Conservation (phyloP, 2,113 vertebrate species). For the Egretta garzetta region DNA sequence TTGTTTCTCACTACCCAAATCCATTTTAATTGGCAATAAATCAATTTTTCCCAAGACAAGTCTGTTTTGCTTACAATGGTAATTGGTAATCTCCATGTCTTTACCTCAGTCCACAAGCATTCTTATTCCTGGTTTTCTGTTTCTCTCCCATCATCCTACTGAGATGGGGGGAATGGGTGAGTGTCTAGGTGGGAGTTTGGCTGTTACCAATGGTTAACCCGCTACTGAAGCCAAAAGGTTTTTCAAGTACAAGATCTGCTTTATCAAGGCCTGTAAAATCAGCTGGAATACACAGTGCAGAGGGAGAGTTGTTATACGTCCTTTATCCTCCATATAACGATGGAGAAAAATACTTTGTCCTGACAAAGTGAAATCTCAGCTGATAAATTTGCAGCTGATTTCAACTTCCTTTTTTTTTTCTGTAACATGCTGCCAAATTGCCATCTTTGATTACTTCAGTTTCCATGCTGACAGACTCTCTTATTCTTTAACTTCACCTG, state of each 20-base stretch:
- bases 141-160: neutral
- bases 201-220: neutral
- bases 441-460: neutral
- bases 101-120: neutral
- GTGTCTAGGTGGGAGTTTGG: neutral
- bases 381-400: neutral
- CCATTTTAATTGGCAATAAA: neutral
- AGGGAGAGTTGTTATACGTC: neutral
- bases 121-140: neutral
- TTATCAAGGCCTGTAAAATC: neutral
- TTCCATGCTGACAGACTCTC: neutral
- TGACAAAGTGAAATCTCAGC: neutral
- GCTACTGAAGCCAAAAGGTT: neutral
- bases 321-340: neutral
- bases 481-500: neutral
- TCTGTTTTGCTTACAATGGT: neutral
- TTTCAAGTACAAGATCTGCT: neutral
- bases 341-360: neutral
- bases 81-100: neutral
- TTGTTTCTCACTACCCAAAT: neutral
- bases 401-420: neutral
- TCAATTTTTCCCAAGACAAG: neutral
- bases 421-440: neutral
- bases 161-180: neutral
- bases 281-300: neutral